Evolutionary conservation across 37 sponge, comb jelly and placozoan genomes (phyloP), one percentile per base, ranked within the genome.

Genomic region (Diacarnus erythraeanus): DNA sequence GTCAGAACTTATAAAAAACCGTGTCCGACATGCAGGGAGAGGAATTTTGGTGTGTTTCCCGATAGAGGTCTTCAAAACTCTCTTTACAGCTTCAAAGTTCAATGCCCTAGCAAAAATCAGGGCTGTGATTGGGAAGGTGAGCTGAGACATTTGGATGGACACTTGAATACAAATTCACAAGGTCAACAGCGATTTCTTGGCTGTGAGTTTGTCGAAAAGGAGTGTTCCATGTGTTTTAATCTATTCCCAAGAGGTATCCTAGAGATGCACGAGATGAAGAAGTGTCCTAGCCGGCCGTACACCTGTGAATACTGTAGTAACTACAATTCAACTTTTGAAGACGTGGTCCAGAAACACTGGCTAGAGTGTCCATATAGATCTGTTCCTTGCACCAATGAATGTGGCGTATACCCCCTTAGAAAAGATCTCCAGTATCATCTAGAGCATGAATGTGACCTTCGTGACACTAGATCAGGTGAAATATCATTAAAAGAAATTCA

Each of bases 261-360:
- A 6, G 61, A 20, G 22, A 25, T 21, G 34, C 69, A 68, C 27
- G 69, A 68, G 69, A 27, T 27, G 30, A 27, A 74, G 26, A 20
- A 78, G 33, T 78, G 77, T 38, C 77, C 27, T 5, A 15, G 21
- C 30, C 68, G 82, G 2, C 74, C 74, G 17, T 82, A 60, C 65
- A 70, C 43, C 22, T 82, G 82, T 73, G 67, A 72, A 3, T 73
- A 82, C 51, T 82, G 82, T 58, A 31, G 41, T 18, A n/a, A 72
- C 36, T 72, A 82, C 27, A 26, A 1, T 21, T 59, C 59, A n/a
- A 30, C 38, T 26, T 72, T 26, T 60, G 54, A 73, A 64, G 82
- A 74, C 34, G 82, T 82, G 22, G n/a, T 43, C 1, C 33, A 42
- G 31, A 82, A 63, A 26, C 82, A 82, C 42, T 73, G 73, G 82